These are phyloP conservation scores for Hyaena hyaena DNA, from an alignment of 2,113 vertebrate species.

Conservation along the genomic window DNA sequence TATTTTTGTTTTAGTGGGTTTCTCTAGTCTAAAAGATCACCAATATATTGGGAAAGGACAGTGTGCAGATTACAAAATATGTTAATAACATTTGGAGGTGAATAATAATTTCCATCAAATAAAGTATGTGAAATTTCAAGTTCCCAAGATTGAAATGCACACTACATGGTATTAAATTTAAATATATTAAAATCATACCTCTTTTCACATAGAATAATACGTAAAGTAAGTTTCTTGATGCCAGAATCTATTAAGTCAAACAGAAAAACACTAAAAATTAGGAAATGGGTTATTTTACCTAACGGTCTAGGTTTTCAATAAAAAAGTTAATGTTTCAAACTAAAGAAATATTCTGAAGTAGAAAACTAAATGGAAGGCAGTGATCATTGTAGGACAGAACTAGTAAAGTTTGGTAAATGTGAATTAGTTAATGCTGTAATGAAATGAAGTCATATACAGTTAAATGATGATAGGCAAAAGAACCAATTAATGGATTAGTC, in stretches of 20 bases:
- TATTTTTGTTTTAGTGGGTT: constrained; percentile 51
- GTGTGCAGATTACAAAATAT: constrained; percentile 25
- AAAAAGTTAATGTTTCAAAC: constrained; percentile 55
- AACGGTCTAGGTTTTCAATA: constrained; percentile 30
- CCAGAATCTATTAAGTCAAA: constrained; percentile 48
- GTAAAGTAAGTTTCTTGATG: constrained; percentile 50
- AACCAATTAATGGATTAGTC: not conserved
- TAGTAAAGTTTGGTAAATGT: constrained; percentile 43
- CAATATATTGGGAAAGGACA: constrained; percentile 13
- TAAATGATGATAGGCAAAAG: not conserved
- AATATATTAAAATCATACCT: not conserved
- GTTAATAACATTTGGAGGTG: not conserved
- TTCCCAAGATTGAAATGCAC: constrained; percentile 36
- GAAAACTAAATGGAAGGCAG: constrained; percentile 28
- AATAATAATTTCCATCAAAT: constrained; percentile 58
- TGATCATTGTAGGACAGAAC: constrained; percentile 13
- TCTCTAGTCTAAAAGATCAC: constrained; percentile 12
- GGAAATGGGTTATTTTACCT: constrained; percentile 40
- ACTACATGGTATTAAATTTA: not conserved
- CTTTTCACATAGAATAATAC: constrained; percentile 41
- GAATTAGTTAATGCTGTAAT: not conserved
- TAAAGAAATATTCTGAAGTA: constrained; percentile 24
- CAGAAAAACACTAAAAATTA: constrained; percentile 25
- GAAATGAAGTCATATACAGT: constrained; percentile 43
- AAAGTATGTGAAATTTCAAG: constrained; percentile 55